A percentile compares a stretch with the other conserved stretches of the same genome.
Conservation (phyloP, 2,113 vertebrate genomes). For the Syrmaticus mikado region DNA sequence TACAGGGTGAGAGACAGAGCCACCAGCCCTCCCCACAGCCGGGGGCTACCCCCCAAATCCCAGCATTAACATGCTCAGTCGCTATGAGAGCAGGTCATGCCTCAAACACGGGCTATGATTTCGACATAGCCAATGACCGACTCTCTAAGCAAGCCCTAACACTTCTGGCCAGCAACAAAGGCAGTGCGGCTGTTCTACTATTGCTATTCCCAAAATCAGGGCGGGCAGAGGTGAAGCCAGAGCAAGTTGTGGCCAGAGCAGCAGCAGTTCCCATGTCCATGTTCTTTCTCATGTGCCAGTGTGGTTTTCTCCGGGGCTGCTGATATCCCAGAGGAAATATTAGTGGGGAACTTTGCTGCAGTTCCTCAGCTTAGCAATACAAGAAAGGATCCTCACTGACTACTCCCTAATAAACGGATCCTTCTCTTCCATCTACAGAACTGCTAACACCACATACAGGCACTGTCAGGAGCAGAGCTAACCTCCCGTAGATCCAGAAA, state of each 20-base stretch:
- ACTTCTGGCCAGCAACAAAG: not conserved
- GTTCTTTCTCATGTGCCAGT: not conserved
- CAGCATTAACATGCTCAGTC: fast-evolving
- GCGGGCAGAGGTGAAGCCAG: not conserved
- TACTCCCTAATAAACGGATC: not conserved
- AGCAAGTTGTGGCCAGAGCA: fast-evolving
- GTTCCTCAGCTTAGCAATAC: not conserved
- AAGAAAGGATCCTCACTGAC: not conserved
- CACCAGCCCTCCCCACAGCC: not conserved
- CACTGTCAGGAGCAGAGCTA: not conserved
- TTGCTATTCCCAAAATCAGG: not conserved
- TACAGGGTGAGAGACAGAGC: conserved; percentile 73
- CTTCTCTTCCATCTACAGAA: not conserved
- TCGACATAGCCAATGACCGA: not conserved
- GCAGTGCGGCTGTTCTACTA: not conserved
- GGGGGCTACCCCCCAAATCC: not conserved
- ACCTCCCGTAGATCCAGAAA: not conserved
- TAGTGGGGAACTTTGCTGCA: not conserved
- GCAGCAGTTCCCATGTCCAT: fast-evolving
- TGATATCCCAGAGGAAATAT: not conserved
- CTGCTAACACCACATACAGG: not conserved
- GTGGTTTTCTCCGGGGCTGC: not conserved
- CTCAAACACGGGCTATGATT: fast-evolving
- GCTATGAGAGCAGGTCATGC: not conserved
- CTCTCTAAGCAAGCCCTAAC: not conserved